Percentiles rank a stretch among this genome's conserved stretches.
phyloP scores from a whole-genome alignment of 2,113 vertebrate species.

The Ardeotis arabs region DNA sequence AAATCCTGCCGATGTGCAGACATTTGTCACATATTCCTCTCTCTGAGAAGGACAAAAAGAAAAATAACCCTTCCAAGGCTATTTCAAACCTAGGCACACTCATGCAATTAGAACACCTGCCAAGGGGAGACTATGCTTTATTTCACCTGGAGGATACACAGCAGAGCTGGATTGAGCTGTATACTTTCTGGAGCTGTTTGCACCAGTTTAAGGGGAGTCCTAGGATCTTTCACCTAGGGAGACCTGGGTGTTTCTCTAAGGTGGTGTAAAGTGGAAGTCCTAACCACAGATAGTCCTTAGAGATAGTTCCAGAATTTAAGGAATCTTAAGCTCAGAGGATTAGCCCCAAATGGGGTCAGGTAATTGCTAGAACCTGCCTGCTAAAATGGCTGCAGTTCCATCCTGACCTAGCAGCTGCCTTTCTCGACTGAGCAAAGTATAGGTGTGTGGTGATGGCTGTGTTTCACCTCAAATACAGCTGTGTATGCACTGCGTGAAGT shows the following conservation, averaged over 20 bases:
- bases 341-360: neutral
- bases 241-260: too few relatives aligned
- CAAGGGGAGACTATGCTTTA: neutral
- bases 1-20: neutral
- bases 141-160: neutral
- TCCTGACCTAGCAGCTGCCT: neutral
- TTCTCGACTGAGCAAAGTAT: neutral
- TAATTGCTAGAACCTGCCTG: neutral
- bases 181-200: neutral
- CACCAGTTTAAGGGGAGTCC: neutral
- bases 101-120: neutral
- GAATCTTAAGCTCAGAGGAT: neutral
- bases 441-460: neutral
- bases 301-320: neutral
- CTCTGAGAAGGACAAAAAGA: neutral
- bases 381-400: neutral
- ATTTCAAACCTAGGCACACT: neutral
- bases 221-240: too few relatives aligned
- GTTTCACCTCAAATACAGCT: neutral
- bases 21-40: neutral
- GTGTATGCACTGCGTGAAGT: neutral
- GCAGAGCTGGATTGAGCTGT: neutral
- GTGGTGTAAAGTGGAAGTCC: too few relatives aligned
- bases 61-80: neutral
- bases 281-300: neutral